A percentile compares a stretch with the other conserved stretches of the same genome.
These are phyloP conservation scores for Ellobium chinense DNA, from an alignment of 2,888 invertebrate genomes.

Conservation along the genomic window DNA sequence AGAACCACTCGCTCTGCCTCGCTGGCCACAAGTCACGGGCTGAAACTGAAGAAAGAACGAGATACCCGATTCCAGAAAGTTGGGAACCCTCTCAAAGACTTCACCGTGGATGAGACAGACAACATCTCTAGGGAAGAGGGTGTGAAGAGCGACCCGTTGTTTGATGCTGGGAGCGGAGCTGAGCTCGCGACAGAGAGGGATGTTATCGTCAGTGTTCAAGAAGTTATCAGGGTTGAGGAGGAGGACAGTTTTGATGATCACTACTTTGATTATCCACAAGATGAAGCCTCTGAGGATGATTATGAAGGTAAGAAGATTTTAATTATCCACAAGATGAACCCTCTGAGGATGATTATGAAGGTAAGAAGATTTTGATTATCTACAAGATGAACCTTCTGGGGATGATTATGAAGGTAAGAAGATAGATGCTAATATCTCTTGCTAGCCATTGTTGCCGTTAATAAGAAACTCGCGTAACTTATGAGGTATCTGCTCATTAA, in stretches of 20 bases:
- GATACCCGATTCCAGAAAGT: neutral
- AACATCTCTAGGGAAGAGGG: neutral
- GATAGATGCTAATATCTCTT: neutral
- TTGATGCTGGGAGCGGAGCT: neutral
- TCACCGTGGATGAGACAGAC: neutral
- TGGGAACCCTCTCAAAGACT: neutral
- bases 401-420: conserved; percentile 4
- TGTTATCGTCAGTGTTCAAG: neutral
- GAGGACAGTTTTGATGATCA: neutral
- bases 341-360: neutral
- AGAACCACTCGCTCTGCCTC: neutral
- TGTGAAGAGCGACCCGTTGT: neutral
- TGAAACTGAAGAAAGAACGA: neutral
- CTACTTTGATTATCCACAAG: neutral
- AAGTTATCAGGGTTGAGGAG: neutral
- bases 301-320: neutral
- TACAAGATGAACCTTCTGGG: conserved; percentile 1
- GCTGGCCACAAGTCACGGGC: neutral
- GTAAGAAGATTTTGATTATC: neutral
- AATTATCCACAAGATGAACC: conserved; percentile 23
- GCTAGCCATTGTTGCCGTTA: too few species aligned
- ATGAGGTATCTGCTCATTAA: too few species aligned
- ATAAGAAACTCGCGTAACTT: too few species aligned
- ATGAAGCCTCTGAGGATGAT: neutral
- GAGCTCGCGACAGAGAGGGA: neutral